Conservation (phyloP, 2,113 vertebrate genomes). For the Bubo blakistoni region DNA sequence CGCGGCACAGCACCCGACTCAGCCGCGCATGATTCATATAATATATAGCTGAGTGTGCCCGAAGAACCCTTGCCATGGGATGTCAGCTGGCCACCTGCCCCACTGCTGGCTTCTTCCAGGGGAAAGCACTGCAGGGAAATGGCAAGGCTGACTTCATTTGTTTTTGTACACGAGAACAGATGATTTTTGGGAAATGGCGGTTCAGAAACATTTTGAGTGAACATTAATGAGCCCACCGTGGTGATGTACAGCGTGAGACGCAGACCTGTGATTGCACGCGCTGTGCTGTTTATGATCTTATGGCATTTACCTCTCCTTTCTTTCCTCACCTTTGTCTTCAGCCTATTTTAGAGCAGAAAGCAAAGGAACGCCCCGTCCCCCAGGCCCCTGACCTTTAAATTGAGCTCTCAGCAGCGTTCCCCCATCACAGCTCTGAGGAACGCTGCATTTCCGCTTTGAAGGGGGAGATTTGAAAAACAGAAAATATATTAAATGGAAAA, state of each 20-base stretch:
- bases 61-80: not conserved
- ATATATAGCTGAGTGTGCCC: not conserved
- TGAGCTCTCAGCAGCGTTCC: slow-evolving; percentile 26
- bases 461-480: slow-evolving; percentile 55
- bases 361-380: not conserved
- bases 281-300: not conserved
- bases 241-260: not conserved
- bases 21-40: not conserved
- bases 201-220: not conserved
- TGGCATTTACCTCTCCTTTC: not conserved
- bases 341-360: not conserved
- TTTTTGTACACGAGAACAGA: not conserved
- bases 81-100: not conserved
- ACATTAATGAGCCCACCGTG: not conserved
- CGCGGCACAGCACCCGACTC: not conserved
- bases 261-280: not conserved
- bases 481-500: slow-evolving; percentile 65
- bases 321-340: slow-evolving; percentile 22
- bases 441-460: not conserved
- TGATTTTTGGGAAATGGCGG: not conserved
- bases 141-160: slow-evolving; percentile 1
- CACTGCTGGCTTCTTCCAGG: not conserved
- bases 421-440: not conserved
- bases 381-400: not conserved
- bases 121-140: not conserved